A percentile compares a stretch with the other conserved stretches of the same genome.
Conservation (phyloP, 1,140 invertebrate species). For the Procambarus virginalis region DNA sequence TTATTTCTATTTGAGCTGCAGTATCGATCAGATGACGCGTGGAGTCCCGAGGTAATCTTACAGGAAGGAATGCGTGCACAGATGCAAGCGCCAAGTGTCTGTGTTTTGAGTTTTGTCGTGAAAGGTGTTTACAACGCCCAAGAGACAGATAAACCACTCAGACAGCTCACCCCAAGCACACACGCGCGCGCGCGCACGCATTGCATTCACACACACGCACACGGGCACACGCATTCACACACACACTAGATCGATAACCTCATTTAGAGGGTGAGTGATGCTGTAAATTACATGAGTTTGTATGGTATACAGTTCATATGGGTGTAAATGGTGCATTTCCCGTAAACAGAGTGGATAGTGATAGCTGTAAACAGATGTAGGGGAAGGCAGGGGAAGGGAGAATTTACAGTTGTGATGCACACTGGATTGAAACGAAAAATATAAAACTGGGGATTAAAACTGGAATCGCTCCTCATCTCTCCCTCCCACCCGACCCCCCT, state of each 20-base stretch:
- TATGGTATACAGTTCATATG: not conserved
- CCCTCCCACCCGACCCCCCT: constrained; percentile 37
- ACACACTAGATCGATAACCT: constrained; percentile 51
- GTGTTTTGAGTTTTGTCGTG: too few species aligned
- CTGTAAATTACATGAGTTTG: constrained; percentile 11
- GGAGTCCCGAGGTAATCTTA: too few species aligned
- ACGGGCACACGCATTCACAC: constrained; percentile 23
- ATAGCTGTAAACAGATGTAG: constrained; percentile 20
- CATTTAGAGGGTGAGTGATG: constrained; percentile 22
- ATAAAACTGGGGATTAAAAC: constrained; percentile 61
- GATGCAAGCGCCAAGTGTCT: too few species aligned
- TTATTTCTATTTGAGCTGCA: constrained; percentile 23
- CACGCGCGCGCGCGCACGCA: not conserved
- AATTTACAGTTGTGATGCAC: constrained; percentile 57
- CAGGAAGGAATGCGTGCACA: not conserved
- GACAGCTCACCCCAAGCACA: not conserved
- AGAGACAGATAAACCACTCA: not conserved
- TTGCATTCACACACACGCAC: not conserved
- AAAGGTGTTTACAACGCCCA: not conserved
- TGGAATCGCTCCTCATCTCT: constrained; percentile 51
- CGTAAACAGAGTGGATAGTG: not conserved
- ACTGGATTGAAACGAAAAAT: constrained; percentile 57
- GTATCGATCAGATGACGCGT: not conserved
- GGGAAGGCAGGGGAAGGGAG: not conserved
- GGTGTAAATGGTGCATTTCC: not conserved